Evolutionary conservation across 2,797 vertebrate genomes (phyloP), one percentile per base, ranked within the genome.

Genomic region (Etheostoma perlongum): DNA sequence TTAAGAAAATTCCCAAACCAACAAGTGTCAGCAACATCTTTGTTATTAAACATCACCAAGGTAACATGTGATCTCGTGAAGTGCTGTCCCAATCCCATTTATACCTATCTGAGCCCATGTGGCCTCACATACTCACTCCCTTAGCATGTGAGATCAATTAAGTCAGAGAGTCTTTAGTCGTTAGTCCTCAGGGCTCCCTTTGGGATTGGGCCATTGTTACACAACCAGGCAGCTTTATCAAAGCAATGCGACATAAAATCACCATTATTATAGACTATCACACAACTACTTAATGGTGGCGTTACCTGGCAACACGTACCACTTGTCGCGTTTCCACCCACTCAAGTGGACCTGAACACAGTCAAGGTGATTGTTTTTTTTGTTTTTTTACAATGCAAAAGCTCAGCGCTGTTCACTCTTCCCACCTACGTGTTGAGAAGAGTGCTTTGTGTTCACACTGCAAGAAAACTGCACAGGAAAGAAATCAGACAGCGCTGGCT

Each of bases 241-340:
- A 68, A 65, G 64, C 62, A 21, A 73, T n/a, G 64, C 13, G 10
- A 72, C n/a, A 1, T 2, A 46, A 64, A 72, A 40, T 51, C 5
- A 27, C 36, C 42, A 67, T 79, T 75, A 83, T 81, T 59, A 72
- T 52, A 12, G 55, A 63, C 15, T 9, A 72, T 82, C 80, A 71
- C 78, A 78, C 53, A 40, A 53, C 47, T 53, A 54, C 76, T 78
- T 67, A 66, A 6, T 13, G 69, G 67, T 51, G 25, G 75, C 4
- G 91, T 94, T 93, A 91, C 92, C 83, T 89, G 89, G 93, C 93
- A 94, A 93, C 93, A 82, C 58, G 7, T 7, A 53, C 58, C 78
- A 76, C 87, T 89, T 48, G 67, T 77, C 33, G 40, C 30, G 62
- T 87, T 91, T 82, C 85, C 83, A 53, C 91, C 90, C 87, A 91